These are phyloP conservation scores for Sturnira hondurensis DNA, from an alignment of 2,113 vertebrate species.

Conservation along the genomic window DNA sequence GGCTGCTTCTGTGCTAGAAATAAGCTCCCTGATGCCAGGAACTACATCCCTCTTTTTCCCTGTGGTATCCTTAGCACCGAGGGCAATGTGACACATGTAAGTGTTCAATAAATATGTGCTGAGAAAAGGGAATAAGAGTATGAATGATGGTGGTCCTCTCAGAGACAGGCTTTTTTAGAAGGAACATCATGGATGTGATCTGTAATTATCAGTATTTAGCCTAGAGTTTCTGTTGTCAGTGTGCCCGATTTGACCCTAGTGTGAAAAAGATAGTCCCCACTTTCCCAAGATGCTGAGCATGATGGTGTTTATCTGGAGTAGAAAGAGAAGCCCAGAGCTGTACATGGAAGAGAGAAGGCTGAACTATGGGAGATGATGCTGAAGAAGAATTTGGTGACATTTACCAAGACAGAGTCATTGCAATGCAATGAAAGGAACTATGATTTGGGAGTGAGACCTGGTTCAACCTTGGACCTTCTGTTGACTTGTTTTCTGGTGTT, in stretches of 20 bases:
- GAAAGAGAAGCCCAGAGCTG: background rate
- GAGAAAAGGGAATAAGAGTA: background rate
- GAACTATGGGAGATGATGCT: background rate
- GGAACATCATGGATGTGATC: background rate
- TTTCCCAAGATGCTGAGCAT: background rate
- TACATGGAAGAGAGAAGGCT: background rate
- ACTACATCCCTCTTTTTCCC: rapidly evolving
- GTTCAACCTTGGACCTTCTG: background rate
- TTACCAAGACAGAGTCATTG: background rate
- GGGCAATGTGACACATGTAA: background rate
- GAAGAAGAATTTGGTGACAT: background rate
- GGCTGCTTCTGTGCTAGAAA: background rate
- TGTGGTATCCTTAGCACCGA: background rate
- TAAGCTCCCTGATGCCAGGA: background rate
- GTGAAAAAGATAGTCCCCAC: background rate
- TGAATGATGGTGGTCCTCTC: background rate
- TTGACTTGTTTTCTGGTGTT: background rate
- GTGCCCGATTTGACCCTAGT: background rate
- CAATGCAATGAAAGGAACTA: background rate
- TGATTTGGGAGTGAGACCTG: background rate
- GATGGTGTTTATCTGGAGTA: background rate
- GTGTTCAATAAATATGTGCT: background rate
- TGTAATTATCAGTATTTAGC: background rate
- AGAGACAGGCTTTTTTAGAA: background rate
- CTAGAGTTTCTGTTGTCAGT: background rate